Percentiles rank a stretch among this genome's conserved stretches.
These are phyloP conservation scores for Nowickia ferox DNA, from an alignment of 2,888 invertebrate genomes.

Conservation along the genomic window DNA sequence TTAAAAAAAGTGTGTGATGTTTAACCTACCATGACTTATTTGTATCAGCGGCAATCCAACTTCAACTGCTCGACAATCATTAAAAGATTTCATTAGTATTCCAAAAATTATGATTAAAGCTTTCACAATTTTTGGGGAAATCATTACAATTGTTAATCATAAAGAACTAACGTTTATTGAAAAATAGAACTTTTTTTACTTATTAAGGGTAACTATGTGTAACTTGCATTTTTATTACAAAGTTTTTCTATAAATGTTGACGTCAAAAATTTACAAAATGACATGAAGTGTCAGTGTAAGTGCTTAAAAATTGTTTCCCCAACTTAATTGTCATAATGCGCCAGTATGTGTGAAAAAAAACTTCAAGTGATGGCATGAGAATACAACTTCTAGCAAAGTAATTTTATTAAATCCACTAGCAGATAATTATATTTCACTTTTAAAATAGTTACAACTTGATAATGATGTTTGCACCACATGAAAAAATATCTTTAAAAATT, in stretches of 20 bases:
- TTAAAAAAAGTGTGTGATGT: slow-evolving; percentile 60
- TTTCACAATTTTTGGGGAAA: slow-evolving; percentile 65
- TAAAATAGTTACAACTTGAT: not conserved
- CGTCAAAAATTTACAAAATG: slow-evolving; percentile 51
- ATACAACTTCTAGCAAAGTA: slow-evolving; percentile 46
- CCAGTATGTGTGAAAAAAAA: slow-evolving; percentile 8
- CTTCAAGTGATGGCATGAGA: not conserved
- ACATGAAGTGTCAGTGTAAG: slow-evolving; percentile 28
- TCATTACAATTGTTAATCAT: slow-evolving; percentile 65
- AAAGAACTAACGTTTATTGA: not conserved
- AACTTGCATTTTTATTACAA: slow-evolving; percentile 11
- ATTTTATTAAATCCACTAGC: slow-evolving; percentile 1
- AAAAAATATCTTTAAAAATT: slow-evolving; percentile 21
- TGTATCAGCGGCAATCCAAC: slow-evolving; percentile 80
- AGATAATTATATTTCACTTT: slow-evolving; percentile 16
- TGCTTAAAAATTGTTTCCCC: slow-evolving; percentile 26
- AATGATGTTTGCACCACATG: not conserved
- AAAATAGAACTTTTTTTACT: slow-evolving; percentile 20
- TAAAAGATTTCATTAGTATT: slow-evolving; percentile 63
- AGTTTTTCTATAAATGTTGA: slow-evolving; percentile 37
- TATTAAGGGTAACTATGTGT: slow-evolving; percentile 4
- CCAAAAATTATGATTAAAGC: slow-evolving; percentile 73
- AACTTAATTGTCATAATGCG: slow-evolving; percentile 51
- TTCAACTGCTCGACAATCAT: slow-evolving; percentile 72
- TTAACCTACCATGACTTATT: slow-evolving; percentile 82